phyloP scores from a whole-genome alignment of 2,113 vertebrate species.

The Dermatemys mawii region DNA sequence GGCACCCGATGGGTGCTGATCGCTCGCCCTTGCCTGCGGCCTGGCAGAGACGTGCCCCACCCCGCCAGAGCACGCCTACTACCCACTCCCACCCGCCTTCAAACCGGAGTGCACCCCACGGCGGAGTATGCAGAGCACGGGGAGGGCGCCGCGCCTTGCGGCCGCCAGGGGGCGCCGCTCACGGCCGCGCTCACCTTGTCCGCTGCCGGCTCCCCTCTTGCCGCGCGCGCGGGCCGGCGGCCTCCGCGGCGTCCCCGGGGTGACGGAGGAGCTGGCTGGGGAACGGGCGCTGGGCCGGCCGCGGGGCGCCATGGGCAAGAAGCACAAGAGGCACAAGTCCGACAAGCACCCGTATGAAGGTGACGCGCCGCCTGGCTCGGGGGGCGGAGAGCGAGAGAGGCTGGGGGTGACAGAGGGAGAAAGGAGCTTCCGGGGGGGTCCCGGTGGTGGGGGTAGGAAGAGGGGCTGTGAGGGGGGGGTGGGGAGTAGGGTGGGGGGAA shows the following conservation, averaged over 20 bases:
- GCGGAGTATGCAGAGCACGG: no score
- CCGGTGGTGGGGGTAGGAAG: no score
- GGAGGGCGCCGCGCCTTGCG: not conserved
- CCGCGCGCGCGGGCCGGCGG: conserved; percentile 53
- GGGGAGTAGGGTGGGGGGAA: not conserved
- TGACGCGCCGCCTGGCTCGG: conserved; percentile 45
- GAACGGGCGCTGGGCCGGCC: not conserved
- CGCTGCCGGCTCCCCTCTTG: conserved; percentile 51
- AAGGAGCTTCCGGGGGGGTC: not conserved
- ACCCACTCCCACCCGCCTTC: no score
- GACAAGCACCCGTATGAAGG: conserved; percentile 92
- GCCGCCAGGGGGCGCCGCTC: conserved; percentile 42
- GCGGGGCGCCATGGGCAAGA: conserved; percentile 89
- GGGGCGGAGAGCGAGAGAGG: not conserved
- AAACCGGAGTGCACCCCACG: no score
- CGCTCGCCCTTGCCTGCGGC: no score
- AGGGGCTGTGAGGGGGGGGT: not conserved
- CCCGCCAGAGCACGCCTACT: no score
- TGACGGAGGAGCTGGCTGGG: not conserved
- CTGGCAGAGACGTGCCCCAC: no score
- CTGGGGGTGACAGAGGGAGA: not conserved
- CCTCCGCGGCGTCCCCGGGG: not conserved
- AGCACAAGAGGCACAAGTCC: conserved; percentile 95
- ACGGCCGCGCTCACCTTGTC: conserved; percentile 48
- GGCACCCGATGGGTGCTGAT: no score